A percentile compares a stretch with the other conserved stretches of the same genome.
phyloP scores from a whole-genome alignment of 2,888 invertebrate genomes.

The Dioctria linearis region DNA sequence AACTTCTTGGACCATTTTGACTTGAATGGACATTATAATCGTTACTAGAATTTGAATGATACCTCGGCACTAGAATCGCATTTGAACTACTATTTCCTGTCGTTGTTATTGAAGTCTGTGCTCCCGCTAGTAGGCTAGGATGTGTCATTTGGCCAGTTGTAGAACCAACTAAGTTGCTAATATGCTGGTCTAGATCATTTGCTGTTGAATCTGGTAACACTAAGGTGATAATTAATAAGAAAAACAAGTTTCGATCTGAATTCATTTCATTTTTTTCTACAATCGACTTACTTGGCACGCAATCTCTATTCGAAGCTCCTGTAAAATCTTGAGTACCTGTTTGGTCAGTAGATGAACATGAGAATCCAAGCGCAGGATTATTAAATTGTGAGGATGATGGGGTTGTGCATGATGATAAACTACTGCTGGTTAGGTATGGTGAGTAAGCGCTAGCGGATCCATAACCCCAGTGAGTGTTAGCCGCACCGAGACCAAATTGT shows the following conservation, averaged over 20 bases:
- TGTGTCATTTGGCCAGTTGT: conserved; percentile 71
- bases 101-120: conserved; percentile 70
- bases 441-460: conserved; percentile 89
- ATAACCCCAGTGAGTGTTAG: conserved; percentile 92
- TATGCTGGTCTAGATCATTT: conserved; percentile 81
- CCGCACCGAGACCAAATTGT: conserved; percentile 86
- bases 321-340: conserved; percentile 74
- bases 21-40: conserved; percentile 75
- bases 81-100: conserved; percentile 67
- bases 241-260: neutral
- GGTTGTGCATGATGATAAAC: conserved; percentile 82
- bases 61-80: conserved; percentile 78
- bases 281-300: conserved; percentile 70
- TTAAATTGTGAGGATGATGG: conserved; percentile 81
- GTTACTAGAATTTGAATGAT: conserved; percentile 75
- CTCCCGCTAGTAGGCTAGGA: conserved; percentile 71
- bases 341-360: conserved; percentile 80
- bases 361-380: conserved; percentile 81
- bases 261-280: too few species aligned
- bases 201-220: conserved; percentile 86
- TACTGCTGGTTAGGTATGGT: conserved; percentile 82
- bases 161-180: conserved; percentile 77
- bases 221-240: conserved; percentile 64
- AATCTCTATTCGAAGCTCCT: conserved; percentile 74
- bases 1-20: conserved; percentile 80